Base-by-base conservation (phyloP, 2,797 vertebrate genomes). In the Zalophus californianus region DNA sequence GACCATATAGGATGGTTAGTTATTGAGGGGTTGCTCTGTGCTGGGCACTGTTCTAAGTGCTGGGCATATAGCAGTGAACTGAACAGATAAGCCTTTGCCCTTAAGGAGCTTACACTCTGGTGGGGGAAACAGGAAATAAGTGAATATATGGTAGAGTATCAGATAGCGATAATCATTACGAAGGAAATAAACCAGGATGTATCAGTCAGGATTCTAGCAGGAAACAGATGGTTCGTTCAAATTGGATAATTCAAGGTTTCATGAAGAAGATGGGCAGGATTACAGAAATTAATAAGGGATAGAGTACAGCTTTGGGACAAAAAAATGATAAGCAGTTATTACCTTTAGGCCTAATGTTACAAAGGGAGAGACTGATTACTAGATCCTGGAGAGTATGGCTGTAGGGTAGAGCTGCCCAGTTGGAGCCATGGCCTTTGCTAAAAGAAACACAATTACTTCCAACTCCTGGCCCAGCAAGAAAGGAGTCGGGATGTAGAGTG, bases 21-120 rank as follows among this genome's bases (percentile, higher is more conserved):
- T 82, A 88, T 29, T 91, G 62, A 91, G 52, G 20, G 38, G 75
- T 82, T 91, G 54, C 25, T 90, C 23, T 77, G 25, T 93, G 38
- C 32, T 72, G 66, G 35, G 56, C n/a, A 83, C 58, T 75, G 58
- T 75, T 70, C 7, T 68, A 83, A 87, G 83, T 91, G 21, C 54
- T 32, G 11, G 21, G 16, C 7, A 52, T 79, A 56, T 79, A 85
- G 72, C 27, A 86, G 21, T 90, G 72, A 92, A 77, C 68, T 68
- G 68, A 77, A 77, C 58, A 82, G n/a, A 54, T 20, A 91, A 75
- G 50, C 7, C 13, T 86, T 94, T 91, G 41, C 41, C 41, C 41
- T 94, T 58, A 20, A 60, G n/a, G 41, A 82, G 7, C 23, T 96
- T 96, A 96, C 3, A 52, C 84, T 86, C 48, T 35, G 86, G n/a